Evolutionary conservation across 2,113 vertebrate genomes (phyloP), one percentile per base, ranked within the genome.

Genomic region (Conger conger): DNA sequence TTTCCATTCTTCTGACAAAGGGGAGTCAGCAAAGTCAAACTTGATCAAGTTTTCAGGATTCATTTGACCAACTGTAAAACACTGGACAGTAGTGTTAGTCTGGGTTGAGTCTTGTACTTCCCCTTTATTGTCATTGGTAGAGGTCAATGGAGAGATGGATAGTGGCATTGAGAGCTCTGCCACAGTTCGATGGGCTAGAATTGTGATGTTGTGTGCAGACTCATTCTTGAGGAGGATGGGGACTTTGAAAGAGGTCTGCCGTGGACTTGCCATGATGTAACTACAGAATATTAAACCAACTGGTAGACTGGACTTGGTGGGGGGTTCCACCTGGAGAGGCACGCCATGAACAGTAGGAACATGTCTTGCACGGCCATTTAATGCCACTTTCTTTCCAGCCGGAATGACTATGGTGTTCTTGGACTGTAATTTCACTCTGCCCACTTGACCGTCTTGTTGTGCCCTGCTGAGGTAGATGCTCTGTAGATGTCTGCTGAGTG

Each of bases 161-260:
- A 9, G 9, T 3, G 80, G 40, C 36, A 73, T 15, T 5, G 9
- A 82, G 1, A 87, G 73, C 9, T 87, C 80, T 13, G 84, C 87
- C 13, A 88, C 30, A 5, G 4, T 27, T 8, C 17, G 18, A 4
- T 77, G 18, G 15, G 37, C 18, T 33, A 63, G 78, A 1, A 87
- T 6, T 1, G 16, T 78, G 2, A 87, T 83, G 20, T 87, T 37
- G 36, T 83, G 82, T 6, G 73, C 16, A 0, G 80, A 85, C 30
- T 85, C 83, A 11, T 85, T 87, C 17, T 83, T 63, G 1, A 85
- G 38, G 7, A 82, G 54, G 20, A 87, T n/a, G 16, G 86, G 81
- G 0, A 87, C 38, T 82, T 80, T 86, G 35, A 83, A 86, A 1
- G 76, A 63, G 3, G 18, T 11, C 11, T 15, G 53, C 11, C 36